Evolutionary conservation across 1,140 invertebrate genomes (phyloP).

Genomic region (Ectropis grisescens): DNA sequence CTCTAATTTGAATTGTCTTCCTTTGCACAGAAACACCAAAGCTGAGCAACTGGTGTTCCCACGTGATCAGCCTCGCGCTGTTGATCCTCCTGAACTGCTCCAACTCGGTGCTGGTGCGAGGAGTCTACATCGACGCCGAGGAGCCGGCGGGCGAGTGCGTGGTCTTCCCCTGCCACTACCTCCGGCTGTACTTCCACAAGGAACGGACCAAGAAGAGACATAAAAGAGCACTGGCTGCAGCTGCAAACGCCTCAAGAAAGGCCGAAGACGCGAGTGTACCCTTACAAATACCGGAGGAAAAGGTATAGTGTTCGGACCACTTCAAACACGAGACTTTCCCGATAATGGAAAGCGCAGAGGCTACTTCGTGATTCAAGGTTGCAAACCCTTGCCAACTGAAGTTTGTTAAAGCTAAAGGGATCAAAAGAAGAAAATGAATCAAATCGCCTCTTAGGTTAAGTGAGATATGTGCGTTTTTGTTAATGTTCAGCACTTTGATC

Average conservation of each 20-base stretch:
- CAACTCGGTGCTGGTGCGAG: conserved; percentile 85
- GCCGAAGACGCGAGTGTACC: conserved; percentile 46
- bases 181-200: conserved; percentile 81
- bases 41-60: conserved; percentile 83
- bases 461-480: too few species aligned
- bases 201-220: conserved; percentile 73
- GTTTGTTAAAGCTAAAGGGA: too few species aligned
- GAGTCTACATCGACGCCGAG: conserved; percentile 87
- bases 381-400: too few species aligned
- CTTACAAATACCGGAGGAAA: conserved; percentile 48
- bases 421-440: too few species aligned
- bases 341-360: too few species aligned
- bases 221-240: conserved; percentile 38
- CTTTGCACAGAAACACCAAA: conserved; percentile 73
- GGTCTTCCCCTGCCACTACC: conserved; percentile 84
- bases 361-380: too few species aligned
- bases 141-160: conserved; percentile 84
- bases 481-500: too few species aligned
- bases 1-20: too few species aligned
- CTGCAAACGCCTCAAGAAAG: conserved; percentile 24
- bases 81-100: conserved; percentile 86
- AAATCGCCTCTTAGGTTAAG: too few species aligned
- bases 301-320: conserved; percentile 25
- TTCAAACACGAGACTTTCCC: too few species aligned
- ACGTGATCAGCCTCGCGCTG: conserved; percentile 79